Percentiles rank a stretch among this genome's conserved stretches.
phyloP scores from a whole-genome alignment of 2,797 vertebrate species.

The Spinus pinus region DNA sequence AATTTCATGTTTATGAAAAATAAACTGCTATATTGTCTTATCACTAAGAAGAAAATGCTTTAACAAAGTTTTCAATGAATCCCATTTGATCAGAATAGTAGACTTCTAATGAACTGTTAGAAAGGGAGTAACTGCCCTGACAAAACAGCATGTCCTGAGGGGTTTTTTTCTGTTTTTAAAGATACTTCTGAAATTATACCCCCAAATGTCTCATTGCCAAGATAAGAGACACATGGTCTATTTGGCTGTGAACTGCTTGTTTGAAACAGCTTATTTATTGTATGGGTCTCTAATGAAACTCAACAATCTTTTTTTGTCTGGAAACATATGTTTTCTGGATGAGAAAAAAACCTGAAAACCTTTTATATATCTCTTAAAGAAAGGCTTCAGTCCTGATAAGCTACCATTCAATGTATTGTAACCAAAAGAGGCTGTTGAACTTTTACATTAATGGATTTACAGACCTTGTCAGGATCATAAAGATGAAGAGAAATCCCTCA shows the following conservation, averaged over 20 bases:
- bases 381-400: background rate
- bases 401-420: background rate
- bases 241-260: constrained; percentile 26
- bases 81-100: background rate
- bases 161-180: background rate
- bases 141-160: background rate
- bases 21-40: background rate
- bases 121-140: background rate
- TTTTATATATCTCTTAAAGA: background rate
- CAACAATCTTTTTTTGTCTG: background rate
- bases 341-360: background rate
- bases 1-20: background rate
- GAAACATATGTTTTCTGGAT: constrained; percentile 30
- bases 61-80: background rate
- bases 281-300: constrained; percentile 36
- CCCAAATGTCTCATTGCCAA: background rate
- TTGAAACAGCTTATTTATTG: background rate
- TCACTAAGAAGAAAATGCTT: background rate
- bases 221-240: background rate
- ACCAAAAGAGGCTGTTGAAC: background rate
- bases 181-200: background rate
- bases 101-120: background rate
- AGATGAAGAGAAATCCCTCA: background rate
- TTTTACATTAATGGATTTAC: background rate
- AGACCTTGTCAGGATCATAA: constrained; percentile 13